phyloP scores from a whole-genome alignment of 2,888 invertebrate genomes.

The Calameuta pallipes region DNA sequence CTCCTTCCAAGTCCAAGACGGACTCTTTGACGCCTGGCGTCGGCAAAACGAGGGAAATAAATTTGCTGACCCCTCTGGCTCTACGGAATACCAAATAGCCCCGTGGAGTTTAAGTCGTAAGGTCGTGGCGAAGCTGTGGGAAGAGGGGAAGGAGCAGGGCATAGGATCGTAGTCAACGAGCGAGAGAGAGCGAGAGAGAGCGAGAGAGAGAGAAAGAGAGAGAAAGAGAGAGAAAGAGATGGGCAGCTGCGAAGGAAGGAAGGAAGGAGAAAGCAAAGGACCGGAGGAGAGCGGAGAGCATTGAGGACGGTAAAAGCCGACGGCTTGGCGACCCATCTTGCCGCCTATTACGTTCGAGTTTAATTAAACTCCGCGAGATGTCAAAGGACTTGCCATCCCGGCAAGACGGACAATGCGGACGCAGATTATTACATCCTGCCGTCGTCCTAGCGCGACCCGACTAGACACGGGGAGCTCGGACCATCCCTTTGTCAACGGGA shows the following conservation, averaged over 20 bases:
- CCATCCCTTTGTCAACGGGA: not conserved
- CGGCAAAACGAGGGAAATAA: constrained; percentile 13
- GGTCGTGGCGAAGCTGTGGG: not conserved
- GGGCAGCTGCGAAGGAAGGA: not conserved
- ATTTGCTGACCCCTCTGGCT: constrained; percentile 17
- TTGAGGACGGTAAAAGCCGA: not conserved
- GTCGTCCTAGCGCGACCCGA: not conserved
- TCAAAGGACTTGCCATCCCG: constrained; percentile 56
- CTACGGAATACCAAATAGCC: constrained; percentile 11
- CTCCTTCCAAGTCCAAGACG: not conserved
- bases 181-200: not conserved
- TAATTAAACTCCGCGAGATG: constrained; percentile 65
- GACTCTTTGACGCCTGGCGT: not conserved
- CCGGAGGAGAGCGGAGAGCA: not conserved
- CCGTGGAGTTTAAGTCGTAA: not conserved
- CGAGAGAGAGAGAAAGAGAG: too few species aligned
- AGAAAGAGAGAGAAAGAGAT: too few species aligned
- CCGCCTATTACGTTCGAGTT: constrained; percentile 56
- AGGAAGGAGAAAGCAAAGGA: not conserved
- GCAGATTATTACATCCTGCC: constrained; percentile 62
- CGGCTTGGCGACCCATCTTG: constrained; percentile 22
- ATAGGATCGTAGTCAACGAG: not conserved
- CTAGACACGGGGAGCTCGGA: not conserved
- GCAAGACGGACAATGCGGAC: constrained; percentile 66
- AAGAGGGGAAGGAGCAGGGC: not conserved